Evolutionary conservation across 64 coral and sea anemone genomes (phyloP).

Genomic region (Montipora efflorescens): DNA sequence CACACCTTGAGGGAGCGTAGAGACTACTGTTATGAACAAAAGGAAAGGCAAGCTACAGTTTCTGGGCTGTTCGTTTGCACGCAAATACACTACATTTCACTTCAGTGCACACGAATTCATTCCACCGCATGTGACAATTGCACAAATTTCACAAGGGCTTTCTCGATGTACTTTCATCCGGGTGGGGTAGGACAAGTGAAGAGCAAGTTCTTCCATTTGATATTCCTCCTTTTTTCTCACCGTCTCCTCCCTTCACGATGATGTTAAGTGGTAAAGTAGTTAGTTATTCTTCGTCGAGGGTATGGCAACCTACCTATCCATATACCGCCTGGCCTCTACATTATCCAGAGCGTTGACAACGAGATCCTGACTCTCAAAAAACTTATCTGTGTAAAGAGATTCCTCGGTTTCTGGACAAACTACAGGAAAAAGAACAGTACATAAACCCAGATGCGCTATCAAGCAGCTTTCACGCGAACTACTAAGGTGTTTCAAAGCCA

Average conservation of each 20-base stretch:
- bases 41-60: too few relatives aligned
- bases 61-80: too few relatives aligned
- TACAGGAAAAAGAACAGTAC: conserved; percentile 2
- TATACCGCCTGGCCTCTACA: conserved; percentile 93
- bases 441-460: too few relatives aligned
- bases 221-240: not conserved
- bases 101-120: too few relatives aligned
- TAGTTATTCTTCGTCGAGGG: not conserved
- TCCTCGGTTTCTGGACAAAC: conserved; percentile 93
- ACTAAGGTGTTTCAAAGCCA: too few relatives aligned
- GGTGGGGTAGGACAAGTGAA: not conserved
- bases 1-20: not conserved
- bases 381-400: conserved; percentile 77
- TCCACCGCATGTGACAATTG: too few relatives aligned
- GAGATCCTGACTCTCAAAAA: conserved; percentile 89
- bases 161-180: too few relatives aligned
- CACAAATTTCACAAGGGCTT: too few relatives aligned
- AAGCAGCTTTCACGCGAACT: too few relatives aligned
- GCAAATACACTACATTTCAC: too few relatives aligned
- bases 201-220: not conserved
- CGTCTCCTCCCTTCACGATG: not conserved
- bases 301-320: conserved; percentile 79
- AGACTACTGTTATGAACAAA: not conserved
- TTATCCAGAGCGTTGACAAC: conserved; percentile 95
- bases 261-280: not conserved